Percentiles rank a stretch among this genome's conserved stretches.
These are phyloP conservation scores for Micropoecilia bifurca DNA, from an alignment of 2,797 vertebrate species.

Conservation along the genomic window DNA sequence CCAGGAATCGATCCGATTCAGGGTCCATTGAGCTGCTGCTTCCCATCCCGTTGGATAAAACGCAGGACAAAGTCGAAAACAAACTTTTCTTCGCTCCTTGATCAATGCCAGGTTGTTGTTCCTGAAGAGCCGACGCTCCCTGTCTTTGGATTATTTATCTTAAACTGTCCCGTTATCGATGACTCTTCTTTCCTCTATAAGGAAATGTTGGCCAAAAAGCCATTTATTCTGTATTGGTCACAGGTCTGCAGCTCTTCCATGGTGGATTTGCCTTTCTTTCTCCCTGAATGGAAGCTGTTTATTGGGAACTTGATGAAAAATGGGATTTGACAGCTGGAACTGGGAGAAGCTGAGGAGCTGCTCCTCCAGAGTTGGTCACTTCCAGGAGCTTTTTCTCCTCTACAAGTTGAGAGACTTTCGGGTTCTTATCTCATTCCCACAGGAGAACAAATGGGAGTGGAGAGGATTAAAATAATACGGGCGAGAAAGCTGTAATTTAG, in stretches of 20 bases:
- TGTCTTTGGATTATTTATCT: background rate
- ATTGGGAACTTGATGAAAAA: slow-evolving; percentile 80
- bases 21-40: background rate
- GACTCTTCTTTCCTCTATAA: slow-evolving; percentile 10
- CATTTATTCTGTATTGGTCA: slow-evolving; percentile 62
- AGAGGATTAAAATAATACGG: slow-evolving; percentile 97
- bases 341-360: slow-evolving; percentile 51
- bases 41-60: background rate
- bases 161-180: background rate
- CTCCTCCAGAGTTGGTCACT: slow-evolving; percentile 26
- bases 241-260: slow-evolving; percentile 52
- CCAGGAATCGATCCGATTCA: background rate
- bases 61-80: background rate
- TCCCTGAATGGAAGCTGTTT: slow-evolving; percentile 62
- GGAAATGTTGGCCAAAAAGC: slow-evolving; percentile 37
- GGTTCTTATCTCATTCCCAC: slow-evolving; percentile 95
- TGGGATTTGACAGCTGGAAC: slow-evolving; percentile 77
- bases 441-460: slow-evolving; percentile 95
- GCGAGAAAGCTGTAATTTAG: slow-evolving; percentile 92
- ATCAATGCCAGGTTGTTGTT: background rate
- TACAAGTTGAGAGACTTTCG: slow-evolving; percentile 80
- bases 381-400: background rate
- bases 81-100: background rate
- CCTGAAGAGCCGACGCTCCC: background rate
- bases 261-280: slow-evolving; percentile 49